phyloP scores from a whole-genome alignment of 2,888 invertebrate species.

The Drosophila birchii region DNA sequence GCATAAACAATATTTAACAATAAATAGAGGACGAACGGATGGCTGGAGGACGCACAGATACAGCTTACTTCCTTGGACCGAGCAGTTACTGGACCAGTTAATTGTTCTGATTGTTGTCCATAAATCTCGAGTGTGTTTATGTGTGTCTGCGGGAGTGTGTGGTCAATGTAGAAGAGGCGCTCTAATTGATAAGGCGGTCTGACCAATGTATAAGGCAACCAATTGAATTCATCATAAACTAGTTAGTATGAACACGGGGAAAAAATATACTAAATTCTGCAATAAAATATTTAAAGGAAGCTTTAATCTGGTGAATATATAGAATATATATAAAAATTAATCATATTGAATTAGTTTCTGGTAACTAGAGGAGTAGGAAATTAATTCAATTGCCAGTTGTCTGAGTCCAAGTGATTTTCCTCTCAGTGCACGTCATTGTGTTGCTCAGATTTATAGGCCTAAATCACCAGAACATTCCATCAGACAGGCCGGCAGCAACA shows the following conservation, averaged over 20 bases:
- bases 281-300: background rate
- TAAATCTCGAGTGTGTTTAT: constrained; percentile 61
- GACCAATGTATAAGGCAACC: constrained; percentile 47
- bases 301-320: too few species aligned
- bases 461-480: constrained; percentile 61
- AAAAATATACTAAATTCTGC: background rate
- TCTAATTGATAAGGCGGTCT: constrained; percentile 70
- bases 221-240: constrained; percentile 71
- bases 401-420: background rate
- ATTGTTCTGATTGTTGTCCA: constrained; percentile 72
- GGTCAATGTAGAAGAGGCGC: constrained; percentile 37
- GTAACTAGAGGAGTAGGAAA: background rate
- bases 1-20: constrained; percentile 76
- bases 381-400: background rate
- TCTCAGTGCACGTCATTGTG: constrained; percentile 27
- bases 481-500: constrained; percentile 41
- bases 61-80: constrained; percentile 26
- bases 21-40: constrained; percentile 34
- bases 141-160: constrained; percentile 5
- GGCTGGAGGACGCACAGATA: constrained; percentile 12
- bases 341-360: too few species aligned
- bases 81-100: constrained; percentile 51
- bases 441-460: constrained; percentile 60
- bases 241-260: constrained; percentile 7
- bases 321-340: too few species aligned